These are phyloP conservation scores for Tamandua tetradactyla DNA, from an alignment of 2,797 vertebrate species.

Conservation along the genomic window DNA sequence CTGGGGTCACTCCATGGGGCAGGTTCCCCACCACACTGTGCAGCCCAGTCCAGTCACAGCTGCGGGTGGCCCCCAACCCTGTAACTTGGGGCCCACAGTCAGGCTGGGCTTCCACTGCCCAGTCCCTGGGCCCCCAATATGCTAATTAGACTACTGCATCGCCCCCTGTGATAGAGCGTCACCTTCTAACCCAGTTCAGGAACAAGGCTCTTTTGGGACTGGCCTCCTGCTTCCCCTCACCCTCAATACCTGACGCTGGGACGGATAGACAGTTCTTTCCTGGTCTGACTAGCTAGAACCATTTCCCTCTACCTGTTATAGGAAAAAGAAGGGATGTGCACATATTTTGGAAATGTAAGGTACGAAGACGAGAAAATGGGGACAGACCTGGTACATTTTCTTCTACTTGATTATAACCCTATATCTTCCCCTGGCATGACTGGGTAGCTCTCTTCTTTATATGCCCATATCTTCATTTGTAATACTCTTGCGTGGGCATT, in stretches of 20 bases:
- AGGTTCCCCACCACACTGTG: not conserved
- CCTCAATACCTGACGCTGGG: not conserved
- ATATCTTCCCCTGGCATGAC: no score
- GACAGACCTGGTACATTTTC: not conserved
- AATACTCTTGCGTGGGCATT: not conserved
- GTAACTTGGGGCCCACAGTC: not conserved
- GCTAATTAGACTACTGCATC: not conserved
- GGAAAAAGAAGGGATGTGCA: not conserved
- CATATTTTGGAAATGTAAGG: not conserved
- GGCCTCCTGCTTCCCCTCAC: not conserved
- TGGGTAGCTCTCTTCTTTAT: not conserved
- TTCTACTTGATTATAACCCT: not conserved
- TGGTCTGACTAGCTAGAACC: not conserved
- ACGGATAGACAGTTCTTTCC: not conserved
- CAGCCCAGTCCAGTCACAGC: accelerated
- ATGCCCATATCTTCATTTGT: not conserved
- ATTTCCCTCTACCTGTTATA: not conserved
- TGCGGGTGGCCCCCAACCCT: not conserved
- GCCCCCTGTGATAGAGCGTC: not conserved
- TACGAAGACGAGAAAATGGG: not conserved
- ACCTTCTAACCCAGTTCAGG: not conserved
- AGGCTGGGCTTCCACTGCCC: not conserved
- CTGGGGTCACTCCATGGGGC: not conserved
- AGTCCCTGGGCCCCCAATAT: not conserved
- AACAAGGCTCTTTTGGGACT: not conserved